Evolutionary conservation across 2,113 vertebrate species (phyloP), one percentile per base, ranked within the genome.

Genomic region (Chauna torquata): DNA sequence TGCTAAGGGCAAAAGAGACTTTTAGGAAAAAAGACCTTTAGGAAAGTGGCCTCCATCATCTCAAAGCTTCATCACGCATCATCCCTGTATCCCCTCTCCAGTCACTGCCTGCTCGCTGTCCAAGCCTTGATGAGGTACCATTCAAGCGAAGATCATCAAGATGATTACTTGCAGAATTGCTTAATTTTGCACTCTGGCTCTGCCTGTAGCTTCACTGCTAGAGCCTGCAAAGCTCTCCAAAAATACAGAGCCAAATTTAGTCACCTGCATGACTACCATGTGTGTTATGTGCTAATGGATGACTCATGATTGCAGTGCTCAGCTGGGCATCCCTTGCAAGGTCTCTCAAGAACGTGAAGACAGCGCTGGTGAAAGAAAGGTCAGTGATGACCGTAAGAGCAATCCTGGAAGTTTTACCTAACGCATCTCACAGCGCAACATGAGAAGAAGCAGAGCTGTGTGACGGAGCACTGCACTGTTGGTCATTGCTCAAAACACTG

Each of bases 401-500:
- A 5, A 58, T 13, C n/a, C 50, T 74, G 79, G 52, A 4, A 40
- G 50, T 15, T 87, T 16, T 42, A 72, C 47, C 47, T 36, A 45
- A 72, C 0, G 2, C 44, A 30, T 36, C 40, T 3, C 58, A 4
- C 36, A 32, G 22, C 5, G 3, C 38, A n/a, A 1, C 0, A 2
- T 25, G 81, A 94, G 38, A 16, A 59, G 59, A 57, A 79, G 92
- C 94, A 94, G 92, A 83, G 88, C 58, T 34, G 34, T 0, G 4
- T 28, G 30, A 13, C 4, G 24, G 59, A 71, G 47, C 18, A 5
- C 40, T 20, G 58, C 2, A 1, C 24, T 19, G n/a, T 19, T 3
- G 11, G 8, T 20, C 47, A 1, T 4, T 0, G 77, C 81, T 81
- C 86, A 7, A 68, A 96, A 62, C 57, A 44, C 3, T 1, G 22